A percentile compares a stretch with the other conserved stretches of the same genome.
Evolutionary conservation across 2,888 invertebrate species (phyloP).

Genomic region (Macaria notata): DNA sequence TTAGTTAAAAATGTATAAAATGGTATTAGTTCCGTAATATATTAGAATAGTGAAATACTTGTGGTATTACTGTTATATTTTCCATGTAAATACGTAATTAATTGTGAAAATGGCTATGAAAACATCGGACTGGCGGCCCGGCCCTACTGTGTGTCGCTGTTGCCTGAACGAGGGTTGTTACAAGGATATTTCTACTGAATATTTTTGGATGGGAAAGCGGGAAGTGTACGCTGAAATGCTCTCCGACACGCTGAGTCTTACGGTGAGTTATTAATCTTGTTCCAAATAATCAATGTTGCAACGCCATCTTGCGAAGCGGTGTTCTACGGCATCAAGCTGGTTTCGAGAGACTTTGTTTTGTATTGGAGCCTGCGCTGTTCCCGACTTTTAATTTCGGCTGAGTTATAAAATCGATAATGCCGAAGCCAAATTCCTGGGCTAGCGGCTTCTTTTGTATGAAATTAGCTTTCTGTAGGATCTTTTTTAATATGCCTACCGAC

Average conservation of each 20-base stretch:
- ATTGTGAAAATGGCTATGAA: conserved; percentile 63
- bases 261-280: conserved; percentile 47
- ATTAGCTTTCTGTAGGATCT: no score
- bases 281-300: conserved; percentile 11
- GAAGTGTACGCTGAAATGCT: conserved; percentile 77
- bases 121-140: conserved; percentile 70
- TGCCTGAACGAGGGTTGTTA: conserved; percentile 73
- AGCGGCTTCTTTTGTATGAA: no score
- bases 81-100: conserved; percentile 45
- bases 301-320: conserved; percentile 32
- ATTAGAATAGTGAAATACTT: conserved; percentile 36
- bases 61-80: conserved; percentile 47
- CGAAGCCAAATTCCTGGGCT: no score
- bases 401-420: conserved; percentile 46
- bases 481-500: no score
- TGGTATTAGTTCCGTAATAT: conserved; percentile 26
- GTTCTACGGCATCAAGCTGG: conserved; percentile 43
- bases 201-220: conserved; percentile 78
- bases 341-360: conserved; percentile 34
- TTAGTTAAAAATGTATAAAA: conserved; percentile 18
- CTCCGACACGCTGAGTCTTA: conserved; percentile 59
- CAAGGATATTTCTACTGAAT: conserved; percentile 77
- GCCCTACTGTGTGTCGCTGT: conserved; percentile 73
- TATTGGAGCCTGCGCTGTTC: conserved; percentile 18
- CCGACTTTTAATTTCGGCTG: conserved; percentile 35